These are phyloP conservation scores for Narcine bancroftii DNA, from an alignment of 2,113 vertebrate genomes.

Conservation along the genomic window DNA sequence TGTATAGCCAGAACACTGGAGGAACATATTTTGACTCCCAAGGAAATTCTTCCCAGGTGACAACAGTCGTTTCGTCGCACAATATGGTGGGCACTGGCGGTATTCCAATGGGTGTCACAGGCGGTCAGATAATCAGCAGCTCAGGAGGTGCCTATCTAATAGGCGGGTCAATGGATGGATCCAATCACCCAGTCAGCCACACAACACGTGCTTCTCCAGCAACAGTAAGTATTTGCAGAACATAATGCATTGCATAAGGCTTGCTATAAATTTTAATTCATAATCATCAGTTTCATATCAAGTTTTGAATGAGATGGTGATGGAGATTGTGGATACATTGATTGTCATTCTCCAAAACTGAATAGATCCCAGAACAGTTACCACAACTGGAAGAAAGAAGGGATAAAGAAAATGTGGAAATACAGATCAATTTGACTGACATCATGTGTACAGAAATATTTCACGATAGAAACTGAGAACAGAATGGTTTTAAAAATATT, in stretches of 20 bases:
- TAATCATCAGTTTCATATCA: not conserved
- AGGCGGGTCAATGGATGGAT: constrained; percentile 73
- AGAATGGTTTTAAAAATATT: not conserved
- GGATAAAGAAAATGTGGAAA: too few species aligned
- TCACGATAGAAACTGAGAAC: not conserved
- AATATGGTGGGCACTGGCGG: constrained; percentile 73
- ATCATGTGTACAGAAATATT: not conserved
- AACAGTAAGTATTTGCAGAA: constrained; percentile 60
- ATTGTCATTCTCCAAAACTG: too few species aligned
- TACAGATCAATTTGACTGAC: not conserved
- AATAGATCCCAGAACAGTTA: not conserved
- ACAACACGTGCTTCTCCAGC: constrained; percentile 70
- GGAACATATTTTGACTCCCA: constrained; percentile 73
- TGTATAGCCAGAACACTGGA: constrained; percentile 74
- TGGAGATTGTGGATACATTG: not conserved
- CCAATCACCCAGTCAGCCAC: constrained; percentile 68
- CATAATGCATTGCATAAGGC: not conserved
- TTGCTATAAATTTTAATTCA: not conserved
- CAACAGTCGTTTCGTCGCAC: constrained; percentile 70
- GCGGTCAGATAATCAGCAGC: constrained; percentile 73
- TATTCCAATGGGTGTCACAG: constrained; percentile 71
- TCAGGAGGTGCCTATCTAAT: constrained; percentile 71
- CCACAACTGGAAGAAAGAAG: not conserved
- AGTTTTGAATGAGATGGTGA: not conserved
- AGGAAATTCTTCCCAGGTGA: constrained; percentile 71